Evolutionary conservation across 2,797 vertebrate species (phyloP), one percentile per base, ranked within the genome.

Genomic region (Bucorvus abyssinicus): DNA sequence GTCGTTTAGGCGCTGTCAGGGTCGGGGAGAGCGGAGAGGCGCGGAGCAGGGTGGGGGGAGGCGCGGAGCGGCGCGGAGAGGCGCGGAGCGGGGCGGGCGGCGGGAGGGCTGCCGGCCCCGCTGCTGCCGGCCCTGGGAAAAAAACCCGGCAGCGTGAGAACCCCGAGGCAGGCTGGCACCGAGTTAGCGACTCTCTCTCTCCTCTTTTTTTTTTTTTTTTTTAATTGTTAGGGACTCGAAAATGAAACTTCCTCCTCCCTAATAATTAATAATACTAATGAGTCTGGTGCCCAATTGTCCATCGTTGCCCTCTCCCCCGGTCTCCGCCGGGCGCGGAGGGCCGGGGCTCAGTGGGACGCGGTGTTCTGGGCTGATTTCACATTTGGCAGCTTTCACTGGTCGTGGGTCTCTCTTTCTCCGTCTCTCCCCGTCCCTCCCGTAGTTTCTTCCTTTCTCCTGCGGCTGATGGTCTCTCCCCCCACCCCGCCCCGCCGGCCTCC

Each of bases 141-240:
- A 95, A 95, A 95, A 88, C 4, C 94, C 96, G 91, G 96, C 96
- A 97, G 95, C 96, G 90, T 92, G 96, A 96, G 95, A 96, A 96
- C 59, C 79, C 83, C 79, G 85, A 87, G 95, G 76, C 69, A 36
- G 78, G 93, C 93, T 85, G 95, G 91, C 94, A 87, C 77, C 85
- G 91, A 95, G 90, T 91, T 89, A 87, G 93, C 50, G 30, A 47
- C 73, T 69, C 80, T 52, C 75, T 83, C 71, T 47, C 38, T 53
- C 24, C 15, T 55, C 14, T 52, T 6, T 74, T 27, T 60, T 30
- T 17, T 32, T 45, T 22, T 40, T 53, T 21, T 14, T 52, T 74
- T 53, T 94, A 76, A 81, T 76, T 71, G 74, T 84, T 88, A 87
- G 47, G 30, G 83, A 68, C 73, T 84, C 82, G 70, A 93, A 93